Percentiles rank a stretch among this genome's conserved stretches.
Evolutionary conservation across 1,140 invertebrate genomes (phyloP).

Genomic region (Lethocerus indicus): DNA sequence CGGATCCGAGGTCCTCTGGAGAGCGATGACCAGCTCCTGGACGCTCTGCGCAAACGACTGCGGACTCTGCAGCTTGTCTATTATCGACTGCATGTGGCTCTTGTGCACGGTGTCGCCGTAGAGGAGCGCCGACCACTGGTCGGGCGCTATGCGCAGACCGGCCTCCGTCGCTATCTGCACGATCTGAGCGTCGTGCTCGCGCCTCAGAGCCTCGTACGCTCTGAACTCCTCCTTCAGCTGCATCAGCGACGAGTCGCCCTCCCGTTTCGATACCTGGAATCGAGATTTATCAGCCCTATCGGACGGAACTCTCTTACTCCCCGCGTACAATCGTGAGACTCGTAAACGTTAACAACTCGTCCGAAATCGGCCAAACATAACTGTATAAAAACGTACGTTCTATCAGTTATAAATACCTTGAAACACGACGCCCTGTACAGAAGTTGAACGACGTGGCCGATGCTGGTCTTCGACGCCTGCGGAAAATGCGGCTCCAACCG

Average conservation of each 20-base stretch:
- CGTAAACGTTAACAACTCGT: too few species aligned
- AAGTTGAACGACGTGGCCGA: constrained; percentile 96
- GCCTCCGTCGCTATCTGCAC: constrained; percentile 96
- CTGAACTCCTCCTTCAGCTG: constrained; percentile 96
- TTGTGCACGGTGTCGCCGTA: constrained; percentile 93
- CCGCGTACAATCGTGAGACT: too few species aligned
- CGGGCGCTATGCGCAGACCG: constrained; percentile 88
- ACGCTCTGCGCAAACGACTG: constrained; percentile 80
- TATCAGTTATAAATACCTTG: too few species aligned
- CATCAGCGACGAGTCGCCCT: constrained; percentile 96
- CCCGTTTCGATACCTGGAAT: constrained; percentile 79
- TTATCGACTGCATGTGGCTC: constrained; percentile 98
- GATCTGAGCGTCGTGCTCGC: constrained; percentile 97
- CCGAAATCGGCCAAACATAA: too few species aligned
- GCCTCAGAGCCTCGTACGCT: constrained; percentile 77
- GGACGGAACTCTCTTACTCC: too few species aligned
- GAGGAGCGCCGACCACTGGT: constrained; percentile 92
- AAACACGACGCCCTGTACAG: constrained; percentile 96
- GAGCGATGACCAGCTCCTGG: constrained; percentile 78
- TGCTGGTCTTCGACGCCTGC: constrained; percentile 95
- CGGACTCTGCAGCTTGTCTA: constrained; percentile 83
- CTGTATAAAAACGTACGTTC: too few species aligned
- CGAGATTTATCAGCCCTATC: too few species aligned
- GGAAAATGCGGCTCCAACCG: constrained; percentile 87
- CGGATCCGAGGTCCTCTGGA: constrained; percentile 82